Conservation (phyloP, 2,113 vertebrate genomes). For the Erythrocercus mccallii region DNA sequence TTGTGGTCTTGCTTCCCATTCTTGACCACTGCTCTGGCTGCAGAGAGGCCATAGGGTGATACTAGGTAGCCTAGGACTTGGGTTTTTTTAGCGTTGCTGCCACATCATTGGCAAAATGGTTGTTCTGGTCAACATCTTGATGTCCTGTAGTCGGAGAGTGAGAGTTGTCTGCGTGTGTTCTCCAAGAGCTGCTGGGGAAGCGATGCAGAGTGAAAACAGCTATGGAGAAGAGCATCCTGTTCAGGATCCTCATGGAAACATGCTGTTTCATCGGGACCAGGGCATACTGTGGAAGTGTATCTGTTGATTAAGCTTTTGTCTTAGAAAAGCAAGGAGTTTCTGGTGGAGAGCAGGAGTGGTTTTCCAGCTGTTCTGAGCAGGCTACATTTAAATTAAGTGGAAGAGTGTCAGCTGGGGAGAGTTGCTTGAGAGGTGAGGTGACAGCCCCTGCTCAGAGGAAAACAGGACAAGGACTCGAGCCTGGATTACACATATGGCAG, state of each 20-base stretch:
- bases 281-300: neutral
- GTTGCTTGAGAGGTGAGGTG: neutral
- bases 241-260: neutral
- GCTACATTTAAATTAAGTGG: neutral
- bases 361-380: neutral
- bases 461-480: neutral
- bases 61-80: neutral
- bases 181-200: neutral
- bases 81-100: neutral
- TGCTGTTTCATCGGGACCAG: neutral
- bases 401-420: neutral
- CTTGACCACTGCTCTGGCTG: neutral
- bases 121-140: neutral
- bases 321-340: neutral
- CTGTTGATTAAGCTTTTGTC: neutral
- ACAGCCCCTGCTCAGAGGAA: neutral
- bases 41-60: neutral
- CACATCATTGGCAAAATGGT: neutral
- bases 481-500: fast-evolving
- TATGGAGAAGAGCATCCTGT: neutral
- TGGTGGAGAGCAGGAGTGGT: neutral
- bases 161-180: neutral
- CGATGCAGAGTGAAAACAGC: neutral
- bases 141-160: neutral
- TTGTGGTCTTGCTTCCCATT: neutral